These are phyloP conservation scores for Clanis bilineata DNA, from an alignment of 2,888 invertebrate genomes.

Conservation along the genomic window DNA sequence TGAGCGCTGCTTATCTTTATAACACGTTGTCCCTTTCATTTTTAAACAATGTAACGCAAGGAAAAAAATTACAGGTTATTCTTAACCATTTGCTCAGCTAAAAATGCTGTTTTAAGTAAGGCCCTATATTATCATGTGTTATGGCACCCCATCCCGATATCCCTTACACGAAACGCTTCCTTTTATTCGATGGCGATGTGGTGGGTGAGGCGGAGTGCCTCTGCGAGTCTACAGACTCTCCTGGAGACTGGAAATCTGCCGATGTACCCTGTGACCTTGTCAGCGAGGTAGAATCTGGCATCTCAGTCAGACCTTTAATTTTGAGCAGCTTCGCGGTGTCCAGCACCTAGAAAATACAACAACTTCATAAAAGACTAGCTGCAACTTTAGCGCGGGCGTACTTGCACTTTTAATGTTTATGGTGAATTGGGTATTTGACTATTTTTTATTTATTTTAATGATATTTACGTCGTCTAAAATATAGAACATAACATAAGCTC, in stretches of 20 bases:
- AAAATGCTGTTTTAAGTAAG: no score
- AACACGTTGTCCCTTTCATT: no score
- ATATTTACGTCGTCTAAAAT: no score
- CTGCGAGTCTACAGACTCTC: conserved; percentile 81
- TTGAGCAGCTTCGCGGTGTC: conserved; percentile 94
- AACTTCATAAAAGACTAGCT: conserved; percentile 13
- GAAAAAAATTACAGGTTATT: no score
- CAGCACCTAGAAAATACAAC: conserved; percentile 72
- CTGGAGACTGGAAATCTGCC: conserved; percentile 79
- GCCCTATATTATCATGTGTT: not conserved
- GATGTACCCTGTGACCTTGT: conserved; percentile 86
- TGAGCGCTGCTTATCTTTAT: no score
- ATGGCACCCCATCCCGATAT: not conserved
- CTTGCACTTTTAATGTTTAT: conserved; percentile 3
- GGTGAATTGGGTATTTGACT: not conserved
- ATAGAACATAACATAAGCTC: no score
- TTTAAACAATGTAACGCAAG: no score
- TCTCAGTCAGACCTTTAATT: conserved; percentile 94
- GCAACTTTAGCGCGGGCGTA: not conserved
- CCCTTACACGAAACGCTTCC: conserved; percentile 67
- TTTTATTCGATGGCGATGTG: conserved; percentile 74
- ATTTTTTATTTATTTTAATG: no score
- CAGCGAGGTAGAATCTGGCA: conserved; percentile 89
- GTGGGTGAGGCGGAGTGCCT: conserved; percentile 85
- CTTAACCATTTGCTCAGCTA: no score